A percentile compares a stretch with the other conserved stretches of the same genome.
These are phyloP conservation scores for Pseudococcus jackbeardsleyi DNA, from an alignment of 2,888 invertebrate species.

Conservation along the genomic window DNA sequence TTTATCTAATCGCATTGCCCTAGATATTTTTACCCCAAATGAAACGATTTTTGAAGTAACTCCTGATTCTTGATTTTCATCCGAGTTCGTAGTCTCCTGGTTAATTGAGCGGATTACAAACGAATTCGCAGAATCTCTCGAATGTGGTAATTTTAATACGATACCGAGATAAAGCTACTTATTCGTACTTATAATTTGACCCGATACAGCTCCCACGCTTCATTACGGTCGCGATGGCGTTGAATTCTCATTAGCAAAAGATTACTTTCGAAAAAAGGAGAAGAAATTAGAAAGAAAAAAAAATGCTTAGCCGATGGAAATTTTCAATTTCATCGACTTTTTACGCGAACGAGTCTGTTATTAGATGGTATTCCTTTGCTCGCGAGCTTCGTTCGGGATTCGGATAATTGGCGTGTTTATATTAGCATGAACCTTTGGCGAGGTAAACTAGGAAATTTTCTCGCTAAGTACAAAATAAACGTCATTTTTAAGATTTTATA, in stretches of 20 bases:
- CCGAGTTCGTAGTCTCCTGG: not conserved
- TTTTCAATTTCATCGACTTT: conserved; percentile 15
- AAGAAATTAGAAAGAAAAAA: not conserved
- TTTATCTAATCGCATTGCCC: too few relatives aligned
- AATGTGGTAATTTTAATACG: not conserved
- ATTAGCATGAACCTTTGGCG: conserved; percentile 32
- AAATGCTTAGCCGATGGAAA: not conserved
- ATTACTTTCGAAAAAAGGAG: not conserved
- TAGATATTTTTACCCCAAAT: too few relatives aligned
- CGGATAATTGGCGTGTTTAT: conserved; percentile 28
- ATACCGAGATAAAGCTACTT: not conserved
- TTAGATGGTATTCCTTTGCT: not conserved
- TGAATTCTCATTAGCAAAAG: conserved; percentile 5
- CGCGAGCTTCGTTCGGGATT: not conserved
- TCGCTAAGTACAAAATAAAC: conserved; percentile 46
- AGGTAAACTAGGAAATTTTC: conserved; percentile 41
- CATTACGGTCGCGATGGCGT: not conserved
- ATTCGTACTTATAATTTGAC: not conserved
- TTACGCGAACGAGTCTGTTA: not conserved
- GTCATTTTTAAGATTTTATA: conserved; percentile 22
- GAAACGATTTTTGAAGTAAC: too few relatives aligned
- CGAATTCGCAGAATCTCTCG: not conserved
- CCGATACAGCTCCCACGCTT: not conserved
- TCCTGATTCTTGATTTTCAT: too few relatives aligned
- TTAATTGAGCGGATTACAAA: conserved; percentile 7